A percentile compares a stretch with the other conserved stretches of the same genome.
Conservation (phyloP, 2,113 vertebrate genomes). For the Mesembrinibis cayennensis region DNA sequence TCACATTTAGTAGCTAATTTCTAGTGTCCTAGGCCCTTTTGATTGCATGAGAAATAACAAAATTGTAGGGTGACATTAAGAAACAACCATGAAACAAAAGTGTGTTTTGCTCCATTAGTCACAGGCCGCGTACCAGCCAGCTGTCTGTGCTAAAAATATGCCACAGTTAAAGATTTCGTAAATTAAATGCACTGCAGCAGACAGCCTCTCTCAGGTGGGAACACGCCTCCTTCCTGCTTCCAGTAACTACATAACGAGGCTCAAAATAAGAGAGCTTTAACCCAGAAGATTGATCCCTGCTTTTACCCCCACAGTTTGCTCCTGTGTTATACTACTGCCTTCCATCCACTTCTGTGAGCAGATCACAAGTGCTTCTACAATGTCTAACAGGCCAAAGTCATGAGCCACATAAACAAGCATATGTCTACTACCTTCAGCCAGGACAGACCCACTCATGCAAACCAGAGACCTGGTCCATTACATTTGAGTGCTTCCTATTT, state of each 20-base stretch:
- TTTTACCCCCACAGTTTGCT: not conserved
- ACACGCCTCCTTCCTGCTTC: constrained; percentile 56
- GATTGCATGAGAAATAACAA: constrained; percentile 49
- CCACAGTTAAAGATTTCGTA: constrained; percentile 45
- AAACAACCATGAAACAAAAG: constrained; percentile 62
- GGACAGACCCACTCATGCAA: not conserved
- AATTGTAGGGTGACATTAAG: constrained; percentile 64
- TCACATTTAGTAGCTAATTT: constrained; percentile 21
- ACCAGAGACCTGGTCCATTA: not conserved
- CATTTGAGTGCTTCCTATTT: not conserved
- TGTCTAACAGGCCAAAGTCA: not conserved
- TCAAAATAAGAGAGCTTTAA: not conserved
- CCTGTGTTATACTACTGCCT: not conserved
- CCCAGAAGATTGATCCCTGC: not conserved
- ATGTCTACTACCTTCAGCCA: not conserved
- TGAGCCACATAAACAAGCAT: not conserved
- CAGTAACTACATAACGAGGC: constrained; percentile 10
- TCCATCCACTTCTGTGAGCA: not conserved
- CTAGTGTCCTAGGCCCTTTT: not conserved
- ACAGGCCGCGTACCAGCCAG: constrained; percentile 71
- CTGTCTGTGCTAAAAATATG: constrained; percentile 76
- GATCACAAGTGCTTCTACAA: not conserved
- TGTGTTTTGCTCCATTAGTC: constrained; percentile 72
- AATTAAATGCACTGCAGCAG: constrained; percentile 66
- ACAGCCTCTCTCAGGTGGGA: constrained; percentile 68